Percentiles rank a stretch among this genome's conserved stretches.
Evolutionary conservation across 2,113 vertebrate species (phyloP).

Genomic region (Cyprinodon tularosa): DNA sequence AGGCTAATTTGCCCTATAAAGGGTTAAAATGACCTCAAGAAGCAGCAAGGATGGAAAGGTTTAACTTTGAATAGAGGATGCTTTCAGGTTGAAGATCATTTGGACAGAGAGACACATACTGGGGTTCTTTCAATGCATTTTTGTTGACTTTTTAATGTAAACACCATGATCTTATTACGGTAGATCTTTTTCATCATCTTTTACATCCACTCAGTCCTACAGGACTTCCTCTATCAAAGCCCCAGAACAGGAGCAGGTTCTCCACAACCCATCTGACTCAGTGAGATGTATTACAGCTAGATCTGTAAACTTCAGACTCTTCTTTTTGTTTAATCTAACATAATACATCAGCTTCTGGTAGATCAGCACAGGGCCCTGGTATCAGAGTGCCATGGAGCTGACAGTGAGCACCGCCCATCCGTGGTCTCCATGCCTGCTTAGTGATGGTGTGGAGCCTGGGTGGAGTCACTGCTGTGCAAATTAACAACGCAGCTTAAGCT

Average conservation of each 20-base stretch:
- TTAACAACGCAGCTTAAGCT: neutral
- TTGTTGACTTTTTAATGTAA: no score
- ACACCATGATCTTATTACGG: no score
- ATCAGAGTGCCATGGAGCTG: constrained; percentile 11
- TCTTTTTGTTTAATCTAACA: neutral
- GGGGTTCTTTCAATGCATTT: no score
- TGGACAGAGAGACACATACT: no score
- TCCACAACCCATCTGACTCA: constrained; percentile 19
- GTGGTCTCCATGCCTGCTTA: constrained; percentile 56
- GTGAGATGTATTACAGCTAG: constrained; percentile 1
- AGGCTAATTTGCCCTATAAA: no score
- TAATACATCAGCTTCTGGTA: neutral
- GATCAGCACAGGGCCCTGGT: neutral
- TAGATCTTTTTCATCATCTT: no score
- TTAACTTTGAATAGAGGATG: no score
- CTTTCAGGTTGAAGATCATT: no score
- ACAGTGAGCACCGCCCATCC: constrained; percentile 67
- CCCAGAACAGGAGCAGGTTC: constrained; percentile 18
- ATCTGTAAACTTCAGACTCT: neutral
- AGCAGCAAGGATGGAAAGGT: no score
- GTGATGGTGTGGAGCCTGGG: constrained; percentile 59
- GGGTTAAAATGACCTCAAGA: no score
- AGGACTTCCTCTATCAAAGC: no score
- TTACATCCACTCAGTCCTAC: no score
- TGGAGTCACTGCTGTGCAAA: neutral